Conservation (phyloP, 2,797 vertebrate genomes). For the Sparidentex hasta region DNA sequence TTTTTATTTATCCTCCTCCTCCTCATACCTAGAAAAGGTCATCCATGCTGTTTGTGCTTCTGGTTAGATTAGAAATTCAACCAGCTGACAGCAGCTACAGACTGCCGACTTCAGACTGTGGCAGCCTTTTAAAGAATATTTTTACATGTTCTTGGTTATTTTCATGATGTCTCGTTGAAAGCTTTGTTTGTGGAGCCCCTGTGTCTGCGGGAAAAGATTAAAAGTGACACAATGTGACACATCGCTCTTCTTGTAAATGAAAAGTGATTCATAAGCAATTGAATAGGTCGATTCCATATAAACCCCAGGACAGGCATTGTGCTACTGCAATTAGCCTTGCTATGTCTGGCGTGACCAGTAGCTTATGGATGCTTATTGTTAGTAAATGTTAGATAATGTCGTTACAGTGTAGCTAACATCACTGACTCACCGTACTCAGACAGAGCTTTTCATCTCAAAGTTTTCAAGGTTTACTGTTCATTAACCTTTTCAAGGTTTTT, state of each 20-base stretch:
- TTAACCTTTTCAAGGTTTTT: too few species aligned
- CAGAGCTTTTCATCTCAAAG: too few species aligned
- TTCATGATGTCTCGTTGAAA: background rate
- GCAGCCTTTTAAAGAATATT: background rate
- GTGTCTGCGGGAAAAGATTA: background rate
- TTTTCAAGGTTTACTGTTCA: too few species aligned
- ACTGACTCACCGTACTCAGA: background rate
- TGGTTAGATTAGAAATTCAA: background rate
- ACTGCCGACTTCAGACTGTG: background rate
- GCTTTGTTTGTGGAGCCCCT: background rate
- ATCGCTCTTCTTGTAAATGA: background rate
- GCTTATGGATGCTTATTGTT: background rate
- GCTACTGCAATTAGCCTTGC: too few species aligned
- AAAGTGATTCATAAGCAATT: background rate
- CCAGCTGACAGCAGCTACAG: background rate
- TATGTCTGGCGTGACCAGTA: background rate
- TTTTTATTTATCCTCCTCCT: conserved; percentile 13
- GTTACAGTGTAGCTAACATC: too few species aligned
- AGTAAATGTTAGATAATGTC: background rate
- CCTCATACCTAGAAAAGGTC: conserved; percentile 17
- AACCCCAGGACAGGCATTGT: background rate
- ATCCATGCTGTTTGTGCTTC: conserved; percentile 13
- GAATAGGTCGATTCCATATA: background rate
- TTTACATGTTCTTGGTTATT: background rate
- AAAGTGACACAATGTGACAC: background rate